Evolutionary conservation across 2,797 vertebrate genomes (phyloP), one percentile per base, ranked within the genome.

Genomic region (Danio choprae): DNA sequence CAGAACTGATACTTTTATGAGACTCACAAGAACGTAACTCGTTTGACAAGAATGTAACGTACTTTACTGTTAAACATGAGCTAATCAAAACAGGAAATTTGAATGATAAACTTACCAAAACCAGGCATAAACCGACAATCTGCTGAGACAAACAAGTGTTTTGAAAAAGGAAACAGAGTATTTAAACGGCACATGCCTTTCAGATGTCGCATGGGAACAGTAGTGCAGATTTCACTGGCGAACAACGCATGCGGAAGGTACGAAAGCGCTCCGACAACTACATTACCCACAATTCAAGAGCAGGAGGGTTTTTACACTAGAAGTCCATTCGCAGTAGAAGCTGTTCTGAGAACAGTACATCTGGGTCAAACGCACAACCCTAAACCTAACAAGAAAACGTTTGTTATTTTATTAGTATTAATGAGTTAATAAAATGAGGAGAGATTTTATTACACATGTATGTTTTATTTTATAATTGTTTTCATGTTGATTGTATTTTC

Each of bases 281-380:
- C 85, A 80, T 38, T 84, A 70, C 82, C 84, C 87, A 86, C 1
- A 80, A 77, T 77, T 46, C 80, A 29, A 8, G 2, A 51, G 58
- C 22, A 16, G 44, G 56, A 29, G 56, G 1, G 12, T 29, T 29
- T n/a, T 29, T 29, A 29, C 29, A 29, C 29, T 29, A 29, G 29
- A 29, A 8, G 20, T 36, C 43, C 22, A 4, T 4, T 2, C 8
- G 20, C 2, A 1, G 36, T n/a, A 15, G 18, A 46, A 5, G 43
- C 46, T 50, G 22, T 50, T 68, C 48, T 51, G 67, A 6, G 65
- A 69, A 51, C 29, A 12, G 48, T 50, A 9, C 8, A 6, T 59
- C 36, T 29, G 29, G 22, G 36, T 7, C 16, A 18, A 69, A 69
- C 2, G 46, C 2, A 2, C 11, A 63, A 41, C 5, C 2, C 5